These are phyloP conservation scores for Buathra laborator DNA, from an alignment of 2,888 invertebrate genomes.

Conservation along the genomic window DNA sequence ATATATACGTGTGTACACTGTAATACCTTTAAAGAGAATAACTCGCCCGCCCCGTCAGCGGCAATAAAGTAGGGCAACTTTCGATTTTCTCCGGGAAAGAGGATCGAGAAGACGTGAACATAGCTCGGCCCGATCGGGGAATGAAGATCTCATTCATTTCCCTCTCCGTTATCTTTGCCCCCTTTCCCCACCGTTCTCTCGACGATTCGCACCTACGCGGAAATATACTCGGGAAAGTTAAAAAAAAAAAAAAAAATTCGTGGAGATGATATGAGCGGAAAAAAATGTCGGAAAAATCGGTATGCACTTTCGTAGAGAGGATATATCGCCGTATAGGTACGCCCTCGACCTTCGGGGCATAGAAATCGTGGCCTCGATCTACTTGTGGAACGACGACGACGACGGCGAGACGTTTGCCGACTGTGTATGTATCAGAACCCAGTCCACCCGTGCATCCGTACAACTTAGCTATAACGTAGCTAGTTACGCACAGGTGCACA, in stretches of 20 bases:
- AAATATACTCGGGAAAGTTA: background rate
- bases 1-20: background rate
- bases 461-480: constrained; percentile 56
- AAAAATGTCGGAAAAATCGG: constrained; percentile 9
- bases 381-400: constrained; percentile 76
- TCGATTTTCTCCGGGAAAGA: constrained; percentile 68
- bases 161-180: constrained; percentile 32
- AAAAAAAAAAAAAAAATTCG: background rate
- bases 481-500: constrained; percentile 59
- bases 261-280: background rate
- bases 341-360: constrained; percentile 83
- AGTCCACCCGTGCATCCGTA: constrained; percentile 62
- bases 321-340: constrained; percentile 67
- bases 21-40: constrained; percentile 30
- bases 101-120: constrained; percentile 57
- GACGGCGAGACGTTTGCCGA: constrained; percentile 14
- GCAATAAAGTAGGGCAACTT: constrained; percentile 70
- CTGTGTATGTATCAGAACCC: constrained; percentile 54
- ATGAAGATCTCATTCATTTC: constrained; percentile 57
- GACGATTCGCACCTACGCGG: constrained; percentile 21
- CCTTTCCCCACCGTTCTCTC: constrained; percentile 36
- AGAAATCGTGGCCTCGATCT: constrained; percentile 84
- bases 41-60: constrained; percentile 40
- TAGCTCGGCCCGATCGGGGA: constrained; percentile 56
- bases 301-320: constrained; percentile 31